Conservation (phyloP, 2,888 invertebrate species). For the Caenorhabditis afra region DNA sequence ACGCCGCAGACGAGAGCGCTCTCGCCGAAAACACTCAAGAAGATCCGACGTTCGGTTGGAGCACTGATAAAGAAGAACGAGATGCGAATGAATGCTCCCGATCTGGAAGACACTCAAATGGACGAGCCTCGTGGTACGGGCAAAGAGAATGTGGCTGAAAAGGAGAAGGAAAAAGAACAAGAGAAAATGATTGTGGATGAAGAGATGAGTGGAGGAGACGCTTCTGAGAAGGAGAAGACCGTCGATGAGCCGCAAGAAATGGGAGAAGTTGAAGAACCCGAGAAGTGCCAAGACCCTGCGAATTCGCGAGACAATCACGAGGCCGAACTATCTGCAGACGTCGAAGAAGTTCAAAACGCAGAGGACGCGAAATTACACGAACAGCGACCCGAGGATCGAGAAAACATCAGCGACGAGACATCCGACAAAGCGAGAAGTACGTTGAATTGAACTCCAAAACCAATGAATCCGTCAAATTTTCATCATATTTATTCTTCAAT, state of each 20-base stretch:
- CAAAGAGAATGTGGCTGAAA: not conserved
- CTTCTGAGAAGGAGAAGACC: not conserved
- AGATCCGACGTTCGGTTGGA: conserved; percentile 39
- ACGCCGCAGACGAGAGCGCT: conserved; percentile 29
- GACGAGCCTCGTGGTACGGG: not conserved
- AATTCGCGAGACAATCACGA: too few relatives aligned
- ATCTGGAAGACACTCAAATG: conserved; percentile 20
- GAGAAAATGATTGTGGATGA: conserved; percentile 36
- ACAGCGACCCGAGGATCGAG: not conserved
- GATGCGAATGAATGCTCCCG: conserved; percentile 30
- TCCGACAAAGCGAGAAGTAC: not conserved
- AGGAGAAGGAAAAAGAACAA: not conserved
- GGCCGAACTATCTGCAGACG: too few relatives aligned
- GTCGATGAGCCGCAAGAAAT: not conserved
- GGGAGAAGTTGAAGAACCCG: conserved; percentile 1
- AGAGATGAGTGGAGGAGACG: not conserved
- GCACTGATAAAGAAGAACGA: conserved; percentile 33
- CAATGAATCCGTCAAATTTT: too few relatives aligned
- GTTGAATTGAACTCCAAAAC: not conserved
- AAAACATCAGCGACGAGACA: not conserved
- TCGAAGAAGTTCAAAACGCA: not conserved
- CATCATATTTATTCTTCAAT: too few relatives aligned
- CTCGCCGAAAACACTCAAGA: conserved; percentile 48
- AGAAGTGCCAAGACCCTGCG: not conserved
- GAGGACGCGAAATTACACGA: not conserved